These are phyloP conservation scores for Holothuria scabra DNA, from an alignment of 53 echinoderm and acorn worm genomes.

Conservation along the genomic window DNA sequence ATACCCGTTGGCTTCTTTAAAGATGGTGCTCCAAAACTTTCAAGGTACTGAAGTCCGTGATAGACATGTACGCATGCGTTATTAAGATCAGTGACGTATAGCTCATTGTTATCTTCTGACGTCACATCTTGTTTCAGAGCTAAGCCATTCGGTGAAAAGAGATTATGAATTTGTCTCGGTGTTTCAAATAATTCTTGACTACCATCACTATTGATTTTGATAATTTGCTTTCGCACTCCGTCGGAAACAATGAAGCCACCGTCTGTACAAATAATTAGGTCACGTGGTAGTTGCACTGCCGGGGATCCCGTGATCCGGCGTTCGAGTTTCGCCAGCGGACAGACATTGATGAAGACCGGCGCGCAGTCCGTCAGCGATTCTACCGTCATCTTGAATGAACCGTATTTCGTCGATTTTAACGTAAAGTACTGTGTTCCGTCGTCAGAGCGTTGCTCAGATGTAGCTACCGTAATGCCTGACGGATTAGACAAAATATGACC, in stretches of 20 bases:
- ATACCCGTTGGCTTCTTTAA: slow-evolving; percentile 30
- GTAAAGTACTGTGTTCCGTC: not conserved
- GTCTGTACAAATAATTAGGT: not conserved
- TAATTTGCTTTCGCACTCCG: not conserved
- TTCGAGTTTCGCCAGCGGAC: not conserved
- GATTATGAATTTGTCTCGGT: not conserved
- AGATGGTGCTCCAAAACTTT: slow-evolving; percentile 13
- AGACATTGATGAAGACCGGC: slow-evolving; percentile 1
- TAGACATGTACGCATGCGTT: slow-evolving; percentile 36
- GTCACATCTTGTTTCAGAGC: slow-evolving; percentile 7
- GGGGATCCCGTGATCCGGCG: not conserved
- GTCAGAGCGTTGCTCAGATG: not conserved
- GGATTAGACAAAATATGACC: not conserved
- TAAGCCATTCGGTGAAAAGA: slow-evolving; percentile 20
- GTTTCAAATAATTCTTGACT: not conserved
- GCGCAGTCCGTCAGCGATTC: not conserved
- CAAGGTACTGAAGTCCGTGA: not conserved
- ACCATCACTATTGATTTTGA: not conserved
- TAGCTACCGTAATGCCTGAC: no score
- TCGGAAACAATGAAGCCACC: slow-evolving; percentile 9
- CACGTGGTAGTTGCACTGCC: slow-evolving; percentile 10
- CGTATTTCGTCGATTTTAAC: slow-evolving; percentile 1
- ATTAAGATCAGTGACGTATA: slow-evolving; percentile 41
- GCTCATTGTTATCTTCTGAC: slow-evolving; percentile 28
- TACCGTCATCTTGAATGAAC: not conserved